Base-by-base conservation (phyloP, 2,888 invertebrate species). In the Cephus nigrinus region DNA sequence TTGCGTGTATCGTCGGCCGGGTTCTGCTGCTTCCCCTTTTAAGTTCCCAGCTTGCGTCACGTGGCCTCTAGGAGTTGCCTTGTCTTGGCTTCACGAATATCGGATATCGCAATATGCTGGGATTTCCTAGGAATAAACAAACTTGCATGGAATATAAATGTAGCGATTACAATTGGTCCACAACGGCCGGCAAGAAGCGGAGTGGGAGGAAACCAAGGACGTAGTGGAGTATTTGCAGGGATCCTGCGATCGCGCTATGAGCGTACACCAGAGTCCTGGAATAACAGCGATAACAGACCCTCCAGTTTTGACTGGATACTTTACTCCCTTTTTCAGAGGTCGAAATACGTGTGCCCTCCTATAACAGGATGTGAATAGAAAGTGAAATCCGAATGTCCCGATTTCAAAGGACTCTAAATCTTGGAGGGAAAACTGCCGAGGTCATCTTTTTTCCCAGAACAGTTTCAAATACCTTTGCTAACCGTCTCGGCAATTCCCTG, bases 61-160 rank as follows among this genome's bases (percentile, higher is more conserved):
- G 78, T 75, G 73, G 78, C 82, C 84, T 81, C 82, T 83, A 80
- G 82, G 84, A 82, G 85, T 82, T 81, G 79, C 79, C 82, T 82
- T 81, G 82, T 81, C 78, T 75, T 68, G 73, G 75, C 75, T 76
- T 33, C 33, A 9, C 9, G 33, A 9, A 76, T 12, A 4, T 36
- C 36, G 12, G 79, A 78, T 73, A 79, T 81, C 80, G 82, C 84
- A 84, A 85, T 85, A 84, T 84, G 82, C 83, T 77, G 82, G 83
- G 85, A 86, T 87, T 85, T 84, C 73, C 76, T 77, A 77, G 78
- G 83, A 84, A 86, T 86, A 81, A 85, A 82, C 81, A 75, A 68
- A 84, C 86, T 78, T 82, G 82, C 69, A 34, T 75, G 79, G 90
- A 90, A 90, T 90, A 90, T 85, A 89, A 89, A 90, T 90, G 87